Base-by-base conservation (phyloP, 2,113 vertebrate genomes). In the Psilopsiagon aymara region DNA sequence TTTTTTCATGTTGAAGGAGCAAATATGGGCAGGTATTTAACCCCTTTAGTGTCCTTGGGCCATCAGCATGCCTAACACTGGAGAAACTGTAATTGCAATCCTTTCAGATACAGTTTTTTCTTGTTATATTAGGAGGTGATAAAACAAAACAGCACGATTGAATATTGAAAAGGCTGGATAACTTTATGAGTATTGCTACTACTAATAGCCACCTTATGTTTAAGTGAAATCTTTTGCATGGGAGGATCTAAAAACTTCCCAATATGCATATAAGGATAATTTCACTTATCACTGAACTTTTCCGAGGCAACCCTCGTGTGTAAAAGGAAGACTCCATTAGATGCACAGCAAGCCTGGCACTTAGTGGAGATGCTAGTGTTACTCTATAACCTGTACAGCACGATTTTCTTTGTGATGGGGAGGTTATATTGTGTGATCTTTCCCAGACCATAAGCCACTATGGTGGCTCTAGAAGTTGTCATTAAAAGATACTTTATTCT, bases 201-300 rank as follows among this genome's bases (percentile, higher is more conserved):
- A 88, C 95, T 96, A 95, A 93, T 78, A 97, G 81, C 82, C 64
- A 94, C 92, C 80, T 86, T 95, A 95, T 94, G 88, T 89, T 92
- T 95, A 92, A 96, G 94, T 87, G 88, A 92, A 92, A 96, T 82
- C 66, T 92, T 86, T 79, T 71, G 67, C 94, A 90, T 90, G 86
- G 93, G 84, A 96, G 84, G 90, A 93, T 94, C 90, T 95, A 91
- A 95, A 95, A 97, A 39, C 68, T 92, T 90, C 44, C 41, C 76
- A 78, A 81, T 83, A 68, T 89, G 63, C 87, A 74, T 73, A 63
- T 37, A 90, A 82, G 53, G 86, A 83, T 86, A 92, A 90, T 85
- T 88, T 96, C 46, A 77, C 68, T 90, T 93, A 51, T 28, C 27
- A 66, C 8, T 67, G 75, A 95, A 86, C 59, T 93, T 90, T 52